Base-by-base conservation (phyloP, 2,888 invertebrate species). In the Leptinotarsa rubiginosa region DNA sequence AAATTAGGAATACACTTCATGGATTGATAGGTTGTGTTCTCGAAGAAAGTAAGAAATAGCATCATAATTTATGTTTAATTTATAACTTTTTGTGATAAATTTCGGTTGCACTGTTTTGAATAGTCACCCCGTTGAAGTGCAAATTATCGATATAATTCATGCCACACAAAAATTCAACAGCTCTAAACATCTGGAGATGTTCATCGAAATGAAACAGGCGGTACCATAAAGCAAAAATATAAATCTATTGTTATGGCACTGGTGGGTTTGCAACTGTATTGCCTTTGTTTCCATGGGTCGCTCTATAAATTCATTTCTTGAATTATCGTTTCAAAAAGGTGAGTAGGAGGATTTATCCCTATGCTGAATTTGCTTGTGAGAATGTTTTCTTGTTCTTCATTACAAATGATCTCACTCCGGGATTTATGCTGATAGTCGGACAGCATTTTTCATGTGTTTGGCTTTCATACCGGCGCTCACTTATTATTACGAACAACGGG, bases 261-360 rank as follows among this genome's bases (percentile, higher is more conserved):
- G 70, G 75, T 75, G 69, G 75, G 75, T 75, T 75, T 64, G 72
- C 75, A 75, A 75, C 75, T 70, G 75, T 69, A 69, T 72, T 69
- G 72, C 72, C 67, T 75, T 75, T 72, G 72, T 75, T 75, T 75
- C 64, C 72, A 66, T 75, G 69, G 69, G 69, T 65, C 65, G 66
- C 66, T 65, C 75, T 75, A 75, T 75, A 75, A 72, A 75, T 75
- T 72, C 65, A 72, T 72, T 75, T 75, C 75, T 70, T 72, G 72
- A 75, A 70, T 75, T 75, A 72, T 75, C 62, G 67, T 62, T 22
- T 22, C 49, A 54, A 54, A 68, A 68, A 64, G 70, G 64, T 71
- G 68, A 71, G 74, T 74, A 68, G 74, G 74, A 64, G 71, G 70
- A 74, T 71, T 71, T 74, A 68, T 65, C 31, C 22, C 7, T 47